Evolutionary conservation across 2,888 invertebrate species (phyloP).

Genomic region (Latheticus oryzae): DNA sequence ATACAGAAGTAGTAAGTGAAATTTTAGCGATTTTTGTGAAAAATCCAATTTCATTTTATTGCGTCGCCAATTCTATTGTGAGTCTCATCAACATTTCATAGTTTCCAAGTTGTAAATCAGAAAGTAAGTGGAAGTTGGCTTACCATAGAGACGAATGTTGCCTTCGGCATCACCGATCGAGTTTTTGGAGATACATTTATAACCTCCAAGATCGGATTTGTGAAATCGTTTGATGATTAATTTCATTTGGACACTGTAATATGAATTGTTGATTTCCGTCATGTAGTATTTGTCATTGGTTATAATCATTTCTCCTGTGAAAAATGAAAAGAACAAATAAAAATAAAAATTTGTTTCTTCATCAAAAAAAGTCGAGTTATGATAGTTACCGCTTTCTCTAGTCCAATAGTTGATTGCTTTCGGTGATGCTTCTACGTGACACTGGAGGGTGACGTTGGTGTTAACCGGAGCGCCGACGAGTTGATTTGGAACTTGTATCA

Average conservation of each 20-base stretch:
- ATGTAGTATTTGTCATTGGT: conserved; percentile 87
- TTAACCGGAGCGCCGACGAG: conserved; percentile 89
- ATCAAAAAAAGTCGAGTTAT: background rate
- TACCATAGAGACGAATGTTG: conserved; percentile 88
- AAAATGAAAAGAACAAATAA: conserved; percentile 35
- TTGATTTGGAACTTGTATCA: conserved; percentile 94
- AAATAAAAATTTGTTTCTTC: background rate
- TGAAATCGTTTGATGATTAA: conserved; percentile 81
- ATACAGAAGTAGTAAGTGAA: conserved; percentile 52
- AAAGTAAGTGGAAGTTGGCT: conserved; percentile 63
- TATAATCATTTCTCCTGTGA: conserved; percentile 90
- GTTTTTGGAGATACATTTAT: conserved; percentile 93
- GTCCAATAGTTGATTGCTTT: conserved; percentile 97
- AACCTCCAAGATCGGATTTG: conserved; percentile 83
- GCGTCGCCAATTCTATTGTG: conserved; percentile 64
- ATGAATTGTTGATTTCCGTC: conserved; percentile 82
- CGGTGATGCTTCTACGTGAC: conserved; percentile 90
- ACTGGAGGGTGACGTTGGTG: conserved; percentile 86
- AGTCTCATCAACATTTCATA: conserved; percentile 67
- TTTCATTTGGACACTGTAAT: conserved; percentile 88
- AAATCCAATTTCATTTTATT: conserved; percentile 65
- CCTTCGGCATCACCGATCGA: conserved; percentile 93
- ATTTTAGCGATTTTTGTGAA: conserved; percentile 60
- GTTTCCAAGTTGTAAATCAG: conserved; percentile 64
- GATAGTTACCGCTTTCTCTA: conserved; percentile 81